phyloP scores from a whole-genome alignment of 92 coral and sea anemone genomes.

The Porites cylindrica region DNA sequence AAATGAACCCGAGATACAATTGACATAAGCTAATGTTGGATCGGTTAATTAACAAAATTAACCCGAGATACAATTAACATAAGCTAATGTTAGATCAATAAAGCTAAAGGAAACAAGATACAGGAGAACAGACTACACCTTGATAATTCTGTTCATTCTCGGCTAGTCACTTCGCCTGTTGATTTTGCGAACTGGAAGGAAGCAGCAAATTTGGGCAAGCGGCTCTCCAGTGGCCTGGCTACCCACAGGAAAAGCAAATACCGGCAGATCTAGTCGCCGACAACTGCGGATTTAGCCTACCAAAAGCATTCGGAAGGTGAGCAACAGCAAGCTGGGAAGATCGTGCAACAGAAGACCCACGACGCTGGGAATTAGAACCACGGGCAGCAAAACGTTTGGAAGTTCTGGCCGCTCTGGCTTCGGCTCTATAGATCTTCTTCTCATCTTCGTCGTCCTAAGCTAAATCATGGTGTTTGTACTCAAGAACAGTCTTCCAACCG shows the following conservation, averaged over 20 bases:
- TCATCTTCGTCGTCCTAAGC: slow-evolving; percentile 7
- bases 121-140: too few relatives aligned
- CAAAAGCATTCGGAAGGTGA: too few relatives aligned
- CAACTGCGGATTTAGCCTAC: slow-evolving; percentile 1
- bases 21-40: too few relatives aligned
- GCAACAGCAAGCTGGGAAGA: neutral
- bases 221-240: slow-evolving; percentile 38
- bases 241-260: slow-evolving; percentile 53
- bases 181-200: too few relatives aligned
- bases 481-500: slow-evolving; percentile 55
- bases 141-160: too few relatives aligned
- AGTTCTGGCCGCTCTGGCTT: neutral
- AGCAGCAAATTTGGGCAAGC: slow-evolving; percentile 8
- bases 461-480: slow-evolving; percentile 21
- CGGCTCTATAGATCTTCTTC: neutral
- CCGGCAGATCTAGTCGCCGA: neutral
- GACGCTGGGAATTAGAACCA: neutral
- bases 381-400: neutral
- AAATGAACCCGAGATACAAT: too few relatives aligned
- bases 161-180: too few relatives aligned
- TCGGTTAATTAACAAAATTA: too few relatives aligned
- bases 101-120: too few relatives aligned
- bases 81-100: too few relatives aligned
- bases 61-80: too few relatives aligned
- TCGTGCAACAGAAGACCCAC: neutral